These are phyloP conservation scores for Mobula hypostoma DNA, from an alignment of 2,113 vertebrate species.

Conservation along the genomic window DNA sequence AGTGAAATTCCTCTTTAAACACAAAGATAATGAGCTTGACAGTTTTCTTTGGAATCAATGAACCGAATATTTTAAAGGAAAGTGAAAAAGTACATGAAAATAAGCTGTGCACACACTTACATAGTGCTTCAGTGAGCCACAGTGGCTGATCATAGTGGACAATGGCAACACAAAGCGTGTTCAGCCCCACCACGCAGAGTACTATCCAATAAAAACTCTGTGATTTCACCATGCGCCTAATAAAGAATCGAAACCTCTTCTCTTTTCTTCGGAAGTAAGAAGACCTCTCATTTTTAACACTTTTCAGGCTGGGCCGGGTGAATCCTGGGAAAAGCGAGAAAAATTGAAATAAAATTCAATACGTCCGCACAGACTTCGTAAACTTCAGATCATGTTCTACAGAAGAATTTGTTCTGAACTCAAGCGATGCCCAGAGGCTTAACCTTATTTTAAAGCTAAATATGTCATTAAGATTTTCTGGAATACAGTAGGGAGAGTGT, in stretches of 20 bases:
- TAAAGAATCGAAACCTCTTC: constrained; percentile 90
- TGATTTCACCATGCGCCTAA: constrained; percentile 88
- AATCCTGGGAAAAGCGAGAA: constrained; percentile 62
- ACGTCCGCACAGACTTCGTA: not conserved
- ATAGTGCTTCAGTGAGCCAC: constrained; percentile 81
- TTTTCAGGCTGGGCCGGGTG: constrained; percentile 80
- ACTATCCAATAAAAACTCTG: constrained; percentile 96
- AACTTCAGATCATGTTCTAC: not conserved
- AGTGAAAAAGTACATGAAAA: not conserved
- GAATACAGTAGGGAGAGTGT: not conserved
- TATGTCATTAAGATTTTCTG: not conserved
- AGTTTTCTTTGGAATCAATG: not conserved
- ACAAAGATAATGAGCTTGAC: not conserved
- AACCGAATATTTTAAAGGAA: not conserved
- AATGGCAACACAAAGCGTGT: constrained; percentile 87
- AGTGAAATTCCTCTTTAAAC: not conserved
- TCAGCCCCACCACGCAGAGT: constrained; percentile 84
- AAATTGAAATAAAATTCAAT: constrained; percentile 39
- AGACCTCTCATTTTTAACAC: constrained; percentile 78
- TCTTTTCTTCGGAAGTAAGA: constrained; percentile 88
- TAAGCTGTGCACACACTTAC: constrained; percentile 56
- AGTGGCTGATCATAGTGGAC: constrained; percentile 90
- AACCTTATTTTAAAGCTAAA: not conserved
- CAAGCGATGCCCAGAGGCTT: not conserved
- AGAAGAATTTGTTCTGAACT: not conserved